phyloP scores from a whole-genome alignment of 2,797 vertebrate genomes.

The Sus cebifrons region DNA sequence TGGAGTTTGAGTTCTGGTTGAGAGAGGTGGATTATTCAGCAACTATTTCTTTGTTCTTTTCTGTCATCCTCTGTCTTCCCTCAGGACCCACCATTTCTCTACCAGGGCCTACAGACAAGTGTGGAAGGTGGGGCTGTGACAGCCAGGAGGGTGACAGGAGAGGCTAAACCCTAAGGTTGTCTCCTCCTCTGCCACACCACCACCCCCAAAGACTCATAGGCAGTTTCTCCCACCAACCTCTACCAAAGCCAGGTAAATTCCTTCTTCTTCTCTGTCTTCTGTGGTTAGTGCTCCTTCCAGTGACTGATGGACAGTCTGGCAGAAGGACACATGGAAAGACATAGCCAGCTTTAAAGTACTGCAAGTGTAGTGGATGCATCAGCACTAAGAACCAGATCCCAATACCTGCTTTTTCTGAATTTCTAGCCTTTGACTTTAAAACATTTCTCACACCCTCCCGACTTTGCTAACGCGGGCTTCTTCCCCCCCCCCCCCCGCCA shows the following conservation, averaged over 20 bases:
- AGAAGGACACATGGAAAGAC: conserved; percentile 54
- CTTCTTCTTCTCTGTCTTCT: conserved; percentile 23
- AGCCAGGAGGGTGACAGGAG: neutral
- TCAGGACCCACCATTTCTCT: neutral
- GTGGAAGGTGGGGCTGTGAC: neutral
- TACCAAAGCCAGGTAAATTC: conserved; percentile 32
- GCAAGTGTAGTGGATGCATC: conserved; percentile 45
- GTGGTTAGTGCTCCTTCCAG: neutral
- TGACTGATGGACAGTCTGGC: conserved; percentile 27
- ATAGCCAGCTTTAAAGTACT: conserved; percentile 7
- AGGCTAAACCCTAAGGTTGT: neutral
- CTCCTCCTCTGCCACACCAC: neutral
- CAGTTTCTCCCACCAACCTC: conserved; percentile 42
- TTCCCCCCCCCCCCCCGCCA: neutral
- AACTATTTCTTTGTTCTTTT: conserved; percentile 35
- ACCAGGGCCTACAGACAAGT: neutral
- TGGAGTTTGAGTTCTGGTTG: conserved; percentile 2
- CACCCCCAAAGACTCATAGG: neutral
- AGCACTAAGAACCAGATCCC: neutral
- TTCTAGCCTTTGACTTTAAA: conserved; percentile 63
- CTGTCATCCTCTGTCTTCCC: neutral
- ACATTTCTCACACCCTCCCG: conserved; percentile 51
- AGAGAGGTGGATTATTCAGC: conserved; percentile 44
- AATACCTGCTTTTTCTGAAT: conserved; percentile 28
- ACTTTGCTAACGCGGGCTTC: conserved; percentile 54